phyloP scores from a whole-genome alignment of 2,113 vertebrate species.

The Okapia johnstoni region DNA sequence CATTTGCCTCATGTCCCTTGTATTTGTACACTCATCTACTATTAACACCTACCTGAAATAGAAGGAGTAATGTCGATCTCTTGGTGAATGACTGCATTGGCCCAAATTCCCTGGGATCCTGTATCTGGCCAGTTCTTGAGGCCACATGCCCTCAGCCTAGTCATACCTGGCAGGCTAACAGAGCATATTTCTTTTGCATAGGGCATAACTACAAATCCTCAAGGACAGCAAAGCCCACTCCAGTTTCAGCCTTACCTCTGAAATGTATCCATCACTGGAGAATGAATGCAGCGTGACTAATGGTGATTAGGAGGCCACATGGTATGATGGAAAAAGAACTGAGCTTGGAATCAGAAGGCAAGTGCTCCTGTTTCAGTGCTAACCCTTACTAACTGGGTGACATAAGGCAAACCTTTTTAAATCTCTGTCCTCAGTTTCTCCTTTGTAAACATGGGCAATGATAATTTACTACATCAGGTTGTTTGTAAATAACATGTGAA shows the following conservation, averaged over 20 bases:
- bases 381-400: neutral
- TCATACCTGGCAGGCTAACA: neutral
- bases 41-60: slow-evolving; percentile 39
- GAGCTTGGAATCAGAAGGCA: neutral
- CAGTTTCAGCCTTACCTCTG: neutral
- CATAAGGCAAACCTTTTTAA: neutral
- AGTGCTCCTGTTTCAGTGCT: neutral
- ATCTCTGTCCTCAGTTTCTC: neutral
- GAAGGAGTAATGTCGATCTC: slow-evolving; percentile 23
- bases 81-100: neutral
- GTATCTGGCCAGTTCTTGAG: neutral
- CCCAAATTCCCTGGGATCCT: neutral
- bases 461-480: neutral
- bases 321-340: neutral
- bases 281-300: neutral
- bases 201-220: neutral
- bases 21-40: neutral
- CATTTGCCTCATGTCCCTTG: neutral
- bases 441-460: neutral
- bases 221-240: neutral
- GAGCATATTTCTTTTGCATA: neutral
- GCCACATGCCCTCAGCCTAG: neutral
- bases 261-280: neutral
- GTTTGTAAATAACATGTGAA: neutral
- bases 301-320: neutral